Evolutionary conservation across 2,888 invertebrate genomes (phyloP).

Genomic region (Polyploca ridens): DNA sequence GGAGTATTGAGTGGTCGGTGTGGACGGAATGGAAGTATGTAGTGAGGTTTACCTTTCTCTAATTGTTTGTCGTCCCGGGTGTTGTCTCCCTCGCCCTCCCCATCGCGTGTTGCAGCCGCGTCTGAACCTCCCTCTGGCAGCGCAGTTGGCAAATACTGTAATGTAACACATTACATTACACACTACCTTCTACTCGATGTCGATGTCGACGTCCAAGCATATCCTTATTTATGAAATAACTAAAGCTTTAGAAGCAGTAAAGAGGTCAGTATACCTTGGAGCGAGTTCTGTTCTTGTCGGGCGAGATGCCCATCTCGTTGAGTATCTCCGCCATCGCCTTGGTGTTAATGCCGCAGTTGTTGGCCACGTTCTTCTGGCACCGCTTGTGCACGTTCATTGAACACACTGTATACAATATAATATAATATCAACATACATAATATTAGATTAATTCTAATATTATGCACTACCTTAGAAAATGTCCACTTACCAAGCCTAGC

Average conservation of each 20-base stretch:
- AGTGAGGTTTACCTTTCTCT: slow-evolving; percentile 62
- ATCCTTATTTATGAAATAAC: too few relatives aligned
- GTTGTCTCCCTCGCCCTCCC: background rate
- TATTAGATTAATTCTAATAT: too few relatives aligned
- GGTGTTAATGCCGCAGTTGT: slow-evolving; percentile 99
- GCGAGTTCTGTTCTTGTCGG: slow-evolving; percentile 90
- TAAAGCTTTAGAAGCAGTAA: too few relatives aligned
- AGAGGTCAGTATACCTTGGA: slow-evolving; percentile 77
- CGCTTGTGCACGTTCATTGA: slow-evolving; percentile 99
- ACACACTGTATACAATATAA: slow-evolving; percentile 86
- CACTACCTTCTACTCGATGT: background rate
- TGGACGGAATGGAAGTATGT: too few relatives aligned
- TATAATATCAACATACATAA: slow-evolving; percentile 17
- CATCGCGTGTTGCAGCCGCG: slow-evolving; percentile 59
- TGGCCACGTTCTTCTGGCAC: slow-evolving; percentile 99
- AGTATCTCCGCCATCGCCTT: slow-evolving; percentile 98
- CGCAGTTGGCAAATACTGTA: slow-evolving; percentile 62
- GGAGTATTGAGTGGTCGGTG: too few relatives aligned
- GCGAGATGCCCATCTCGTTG: slow-evolving; percentile 95
- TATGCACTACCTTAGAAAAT: too few relatives aligned
- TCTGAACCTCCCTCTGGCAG: slow-evolving; percentile 75
- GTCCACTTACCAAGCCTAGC: too few relatives aligned
- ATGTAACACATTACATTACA: background rate
- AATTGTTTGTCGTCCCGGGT: slow-evolving; percentile 51
- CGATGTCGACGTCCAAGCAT: too few relatives aligned